Evolutionary conservation across 1,140 invertebrate genomes (phyloP), one percentile per base, ranked within the genome.

Genomic region (Mya arenaria): DNA sequence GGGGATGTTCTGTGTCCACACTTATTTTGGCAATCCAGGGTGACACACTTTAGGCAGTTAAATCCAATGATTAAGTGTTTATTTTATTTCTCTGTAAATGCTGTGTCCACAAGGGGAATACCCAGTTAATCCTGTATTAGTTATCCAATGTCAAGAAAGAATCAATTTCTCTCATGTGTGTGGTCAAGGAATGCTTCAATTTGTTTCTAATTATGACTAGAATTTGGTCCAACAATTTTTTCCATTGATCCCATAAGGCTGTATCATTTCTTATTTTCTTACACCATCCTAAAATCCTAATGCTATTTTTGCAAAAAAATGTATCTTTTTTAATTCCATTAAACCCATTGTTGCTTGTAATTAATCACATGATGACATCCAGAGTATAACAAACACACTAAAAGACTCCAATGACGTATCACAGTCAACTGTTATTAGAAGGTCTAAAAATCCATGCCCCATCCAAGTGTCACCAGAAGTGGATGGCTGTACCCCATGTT

Each of bases 351-450:
- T n/a, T n/a, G 19, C 41, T 48, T 48, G 41, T 10, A 19, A 10
- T 48, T 13, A 10, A 48, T 19, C 41, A 19, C 41, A 48, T 19
- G 10, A 48, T 48, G 19, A 17, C 8, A 32, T 63, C 60, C 32
- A 63, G 25, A 3, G 8, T 28, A 28, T 28, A 19, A 5, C 34
- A 15, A 10, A 4, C 8, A 63, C 60, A 63, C 6, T 32, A 19
- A 17, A 63, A 19, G 10, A 32, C 32, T 4, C 28, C 55, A 56
- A 23, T 56, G 55, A 23, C 17, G 55, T 37, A 63, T 23, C 72
- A 75, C 39, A 34, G 6, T 39, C 52, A 75, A 62, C 55, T 23
- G 41, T 15, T 60, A 37, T 19, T 34, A 60, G 34, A 58, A 63
- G 25, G 52, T 15, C n/a, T 39, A 60, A 39, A 34, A 52, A 60